phyloP scores from a whole-genome alignment of 2,113 vertebrate genomes.

The Thunnus thynnus region DNA sequence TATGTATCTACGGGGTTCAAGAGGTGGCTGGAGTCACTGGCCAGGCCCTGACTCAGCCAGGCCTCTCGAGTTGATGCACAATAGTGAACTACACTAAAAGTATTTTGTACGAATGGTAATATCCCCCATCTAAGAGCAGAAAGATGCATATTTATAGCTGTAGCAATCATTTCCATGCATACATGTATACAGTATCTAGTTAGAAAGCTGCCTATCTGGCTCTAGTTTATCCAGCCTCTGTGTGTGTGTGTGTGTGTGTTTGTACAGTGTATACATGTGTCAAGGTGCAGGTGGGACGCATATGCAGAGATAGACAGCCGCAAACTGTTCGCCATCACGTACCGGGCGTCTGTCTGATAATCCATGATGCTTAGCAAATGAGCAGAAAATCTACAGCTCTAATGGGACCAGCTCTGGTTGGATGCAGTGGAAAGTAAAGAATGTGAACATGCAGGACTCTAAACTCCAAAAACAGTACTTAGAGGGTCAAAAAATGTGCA shows the following conservation, averaged over 20 bases:
- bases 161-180: not conserved
- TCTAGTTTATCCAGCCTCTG: not conserved
- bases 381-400: slow-evolving; percentile 57
- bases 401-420: slow-evolving; percentile 39
- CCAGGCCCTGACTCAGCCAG: slow-evolving; percentile 34
- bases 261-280: not conserved
- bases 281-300: slow-evolving; percentile 23
- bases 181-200: not conserved
- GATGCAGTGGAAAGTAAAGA: slow-evolving; percentile 24
- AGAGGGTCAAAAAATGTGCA: not conserved
- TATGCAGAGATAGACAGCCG: not conserved
- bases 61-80: slow-evolving; percentile 50
- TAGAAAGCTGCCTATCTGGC: not conserved
- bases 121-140: slow-evolving; percentile 23
- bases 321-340: not conserved
- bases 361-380: slow-evolving; percentile 54
- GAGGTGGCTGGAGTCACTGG: slow-evolving; percentile 10
- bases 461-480: not conserved
- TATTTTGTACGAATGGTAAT: not conserved
- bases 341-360: slow-evolving; percentile 25
- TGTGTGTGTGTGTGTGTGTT: not conserved
- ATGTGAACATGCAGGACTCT: not conserved
- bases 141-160: slow-evolving; percentile 6
- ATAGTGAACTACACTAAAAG: not conserved
- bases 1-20: slow-evolving; percentile 7